Evolutionary conservation across 2,888 invertebrate genomes (phyloP).

Genomic region (Dasypogon diadema): DNA sequence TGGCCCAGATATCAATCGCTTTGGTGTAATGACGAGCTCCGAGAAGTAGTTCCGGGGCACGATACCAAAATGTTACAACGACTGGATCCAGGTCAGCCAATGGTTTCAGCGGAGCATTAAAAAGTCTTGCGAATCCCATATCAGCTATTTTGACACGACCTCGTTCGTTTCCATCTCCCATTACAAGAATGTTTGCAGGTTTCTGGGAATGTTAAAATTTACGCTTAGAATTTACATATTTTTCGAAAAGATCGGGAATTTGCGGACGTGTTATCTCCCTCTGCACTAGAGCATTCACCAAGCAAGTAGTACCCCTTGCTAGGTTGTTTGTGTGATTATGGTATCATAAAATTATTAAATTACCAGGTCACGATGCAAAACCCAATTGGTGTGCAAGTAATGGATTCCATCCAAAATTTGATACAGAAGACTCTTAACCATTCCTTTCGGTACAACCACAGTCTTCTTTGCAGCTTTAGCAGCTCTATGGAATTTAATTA

Average conservation of each 20-base stretch:
- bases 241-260: no score
- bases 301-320: no score
- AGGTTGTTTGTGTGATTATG: no score
- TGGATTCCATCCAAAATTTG: conserved; percentile 99
- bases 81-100: conserved; percentile 98
- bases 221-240: no score
- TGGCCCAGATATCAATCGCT: conserved; percentile 99
- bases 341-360: no score
- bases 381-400: conserved; percentile 99
- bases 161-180: conserved; percentile 98
- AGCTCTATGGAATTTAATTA: conserved; percentile 98
- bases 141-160: conserved; percentile 98
- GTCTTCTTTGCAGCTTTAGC: conserved; percentile 98
- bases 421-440: conserved; percentile 97
- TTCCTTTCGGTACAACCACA: conserved; percentile 94
- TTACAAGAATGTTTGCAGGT: conserved; percentile 98
- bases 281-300: no score
- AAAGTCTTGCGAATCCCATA: conserved; percentile 98
- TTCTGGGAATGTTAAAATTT: no score
- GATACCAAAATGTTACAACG: conserved; percentile 99
- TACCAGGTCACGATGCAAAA: conserved; percentile 95
- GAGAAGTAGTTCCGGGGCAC: conserved; percentile 94
- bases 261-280: no score
- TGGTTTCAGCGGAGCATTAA: conserved; percentile 97
- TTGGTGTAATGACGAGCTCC: conserved; percentile 98